Base-by-base conservation (phyloP, 64 coral and sea anemone genomes). In the Porites australiensis region DNA sequence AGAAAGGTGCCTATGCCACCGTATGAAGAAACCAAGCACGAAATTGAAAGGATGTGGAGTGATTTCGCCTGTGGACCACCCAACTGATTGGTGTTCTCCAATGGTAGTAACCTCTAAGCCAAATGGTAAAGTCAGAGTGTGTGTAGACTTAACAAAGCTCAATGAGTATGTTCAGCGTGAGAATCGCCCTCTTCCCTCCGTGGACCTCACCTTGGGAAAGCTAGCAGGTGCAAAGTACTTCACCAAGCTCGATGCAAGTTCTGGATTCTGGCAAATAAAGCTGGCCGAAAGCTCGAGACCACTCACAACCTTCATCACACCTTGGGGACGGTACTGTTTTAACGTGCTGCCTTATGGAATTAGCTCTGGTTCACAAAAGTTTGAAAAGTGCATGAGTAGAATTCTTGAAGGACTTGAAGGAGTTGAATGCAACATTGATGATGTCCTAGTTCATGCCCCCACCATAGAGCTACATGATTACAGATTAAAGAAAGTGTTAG, bases 1-100 rank as follows among this genome's bases (percentile, higher is more conserved):
- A 82, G 93, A 89, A 89, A 94, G 75, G 93, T 94, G 10, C 87
- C 93, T 23, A 79, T 89, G 53, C 87, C 87, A 75, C 72, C 90
- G 2, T 88, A 74, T 27, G 9, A 19, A 16, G 50, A 88, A 4
- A 46, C 54, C 12, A 75, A 88, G 20, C 13, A 75, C 6, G 69
- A 75, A 59, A 59, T 88, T 22, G 45, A 54, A 52, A 50, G 50
- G 11, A 74, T 75, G 2, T 19, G 70, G 51, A 50, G 85, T 73
- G 5, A 87, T 87, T 3, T 72, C 85, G n/a, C 52, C 27, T 10
- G 85, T 87, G 12, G 70, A 70, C 3, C 44, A 20, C 15, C 85
- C 85, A 10, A 89, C 87, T 3, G 72, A 89, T 8, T 89, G 87
- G 87, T 89, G 87, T 77, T 54, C 73, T 7, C 72, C 20, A 22